Conservation (phyloP, 1,140 invertebrate species). For the Diorhabda sublineata region DNA sequence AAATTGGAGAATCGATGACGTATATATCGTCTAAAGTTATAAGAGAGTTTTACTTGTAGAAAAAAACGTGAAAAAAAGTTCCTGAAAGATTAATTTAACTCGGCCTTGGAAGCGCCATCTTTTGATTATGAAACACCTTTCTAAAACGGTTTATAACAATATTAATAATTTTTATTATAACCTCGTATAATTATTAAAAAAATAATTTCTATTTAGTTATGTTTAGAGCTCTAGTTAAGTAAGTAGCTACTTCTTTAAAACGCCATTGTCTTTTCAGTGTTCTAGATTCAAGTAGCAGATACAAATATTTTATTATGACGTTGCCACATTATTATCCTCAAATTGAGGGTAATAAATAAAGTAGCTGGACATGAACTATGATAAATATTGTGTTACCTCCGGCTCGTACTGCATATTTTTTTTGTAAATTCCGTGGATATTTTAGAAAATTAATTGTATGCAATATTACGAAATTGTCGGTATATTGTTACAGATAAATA, state of each 20-base stretch:
- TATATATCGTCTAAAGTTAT: too few relatives aligned
- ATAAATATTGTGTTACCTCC: slow-evolving; percentile 13
- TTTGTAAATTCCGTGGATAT: slow-evolving; percentile 1
- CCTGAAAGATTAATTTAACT: too few relatives aligned
- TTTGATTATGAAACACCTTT: too few relatives aligned
- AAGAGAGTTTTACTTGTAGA: too few relatives aligned
- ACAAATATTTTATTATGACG: not conserved
- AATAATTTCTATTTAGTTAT: not conserved
- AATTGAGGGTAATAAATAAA: slow-evolving; percentile 13
- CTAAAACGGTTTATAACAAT: too few relatives aligned
- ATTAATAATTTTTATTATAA: too few relatives aligned
- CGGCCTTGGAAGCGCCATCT: too few relatives aligned
- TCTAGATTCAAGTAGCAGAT: not conserved
- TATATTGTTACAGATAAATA: not conserved
- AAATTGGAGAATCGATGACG: too few relatives aligned
- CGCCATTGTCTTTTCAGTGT: not conserved
- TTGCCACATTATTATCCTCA: slow-evolving; percentile 10
- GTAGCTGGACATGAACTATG: not conserved
- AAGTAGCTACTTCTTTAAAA: not conserved
- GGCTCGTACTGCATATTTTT: slow-evolving; percentile 1
- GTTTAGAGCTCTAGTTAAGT: not conserved
- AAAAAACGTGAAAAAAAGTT: too few relatives aligned
- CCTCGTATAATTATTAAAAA: too few relatives aligned
- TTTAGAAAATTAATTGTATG: slow-evolving; percentile 15
- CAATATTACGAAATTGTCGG: slow-evolving; percentile 7